Percentiles rank a stretch among this genome's conserved stretches.
phyloP scores from a whole-genome alignment of 1,140 invertebrate species.

The Drosophila pseudoananassae region DNA sequence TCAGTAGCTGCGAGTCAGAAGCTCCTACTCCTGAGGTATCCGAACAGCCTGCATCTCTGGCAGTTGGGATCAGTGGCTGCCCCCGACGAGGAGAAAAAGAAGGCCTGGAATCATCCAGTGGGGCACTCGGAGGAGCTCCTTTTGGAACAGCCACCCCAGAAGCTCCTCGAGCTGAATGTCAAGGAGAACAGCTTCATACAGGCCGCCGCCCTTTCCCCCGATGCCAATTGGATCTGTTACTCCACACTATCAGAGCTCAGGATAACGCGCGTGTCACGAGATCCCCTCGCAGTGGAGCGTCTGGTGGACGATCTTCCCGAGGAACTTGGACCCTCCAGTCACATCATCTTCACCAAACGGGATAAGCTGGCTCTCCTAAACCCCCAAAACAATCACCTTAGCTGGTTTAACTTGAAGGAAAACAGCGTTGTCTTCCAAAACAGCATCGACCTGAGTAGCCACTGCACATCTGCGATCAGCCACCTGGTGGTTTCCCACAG shows the following conservation, averaged over 20 bases:
- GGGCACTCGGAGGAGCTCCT: constrained; percentile 32
- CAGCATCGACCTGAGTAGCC: constrained; percentile 19
- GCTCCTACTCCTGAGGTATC: constrained; percentile 89
- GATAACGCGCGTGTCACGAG: constrained; percentile 85
- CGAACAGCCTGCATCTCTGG: constrained; percentile 88
- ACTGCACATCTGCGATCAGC: constrained; percentile 26
- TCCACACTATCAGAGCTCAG: constrained; percentile 88
- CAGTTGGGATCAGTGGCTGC: constrained; percentile 85
- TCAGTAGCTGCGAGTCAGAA: constrained; percentile 86
- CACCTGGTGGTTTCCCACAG: constrained; percentile 75
- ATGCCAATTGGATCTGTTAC: constrained; percentile 89
- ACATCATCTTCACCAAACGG: constrained; percentile 84
- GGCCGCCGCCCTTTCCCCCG: constrained; percentile 87
- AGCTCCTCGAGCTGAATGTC: constrained; percentile 87
- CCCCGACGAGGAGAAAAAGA: constrained; percentile 6
- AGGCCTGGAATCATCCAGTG: background rate
- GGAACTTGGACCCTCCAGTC: constrained; percentile 83
- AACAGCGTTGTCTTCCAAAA: constrained; percentile 13
- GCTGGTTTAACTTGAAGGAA: constrained; percentile 34
- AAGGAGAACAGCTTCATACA: constrained; percentile 23
- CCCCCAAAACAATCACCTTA: constrained; percentile 54
- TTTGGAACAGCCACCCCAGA: constrained; percentile 85
- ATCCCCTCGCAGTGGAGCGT: constrained; percentile 73
- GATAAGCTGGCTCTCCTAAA: constrained; percentile 79
- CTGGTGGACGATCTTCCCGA: constrained; percentile 83